These are phyloP conservation scores for Sterna hirundo DNA, from an alignment of 2,113 vertebrate genomes.

Conservation along the genomic window DNA sequence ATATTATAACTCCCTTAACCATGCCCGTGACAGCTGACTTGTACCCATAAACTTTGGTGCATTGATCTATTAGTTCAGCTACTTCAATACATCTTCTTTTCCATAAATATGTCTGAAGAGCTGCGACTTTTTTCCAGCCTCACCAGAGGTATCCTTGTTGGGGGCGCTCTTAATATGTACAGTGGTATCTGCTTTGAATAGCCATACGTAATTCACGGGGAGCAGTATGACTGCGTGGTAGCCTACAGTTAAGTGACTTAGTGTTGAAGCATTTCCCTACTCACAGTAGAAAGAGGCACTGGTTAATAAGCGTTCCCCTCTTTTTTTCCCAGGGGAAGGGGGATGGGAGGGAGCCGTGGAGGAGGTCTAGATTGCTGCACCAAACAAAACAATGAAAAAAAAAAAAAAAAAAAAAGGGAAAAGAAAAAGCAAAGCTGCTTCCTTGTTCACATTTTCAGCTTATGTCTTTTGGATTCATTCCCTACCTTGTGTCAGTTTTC, in stretches of 20 bases:
- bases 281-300: neutral
- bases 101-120: constrained; percentile 36
- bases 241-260: constrained; percentile 33
- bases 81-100: constrained; percentile 63
- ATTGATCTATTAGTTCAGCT: constrained; percentile 48
- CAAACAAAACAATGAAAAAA: neutral
- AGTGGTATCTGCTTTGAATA: constrained; percentile 36
- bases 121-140: constrained; percentile 3
- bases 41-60: constrained; percentile 64
- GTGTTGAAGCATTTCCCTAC: neutral
- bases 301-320: neutral
- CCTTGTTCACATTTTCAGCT: constrained; percentile 63
- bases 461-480: constrained; percentile 67
- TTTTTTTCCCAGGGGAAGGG: constrained; percentile 7
- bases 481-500: constrained; percentile 61
- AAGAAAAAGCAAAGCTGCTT: neutral
- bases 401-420: too few species aligned
- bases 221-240: neutral
- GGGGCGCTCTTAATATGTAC: neutral
- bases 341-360: neutral
- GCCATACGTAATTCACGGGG: neutral
- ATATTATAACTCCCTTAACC: constrained; percentile 61
- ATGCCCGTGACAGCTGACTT: constrained; percentile 60
- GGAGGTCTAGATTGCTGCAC: constrained; percentile 13
- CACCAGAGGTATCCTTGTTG: constrained; percentile 26